Evolutionary conservation across 2,888 invertebrate species (phyloP), one percentile per base, ranked within the genome.

Genomic region (Actias luna): DNA sequence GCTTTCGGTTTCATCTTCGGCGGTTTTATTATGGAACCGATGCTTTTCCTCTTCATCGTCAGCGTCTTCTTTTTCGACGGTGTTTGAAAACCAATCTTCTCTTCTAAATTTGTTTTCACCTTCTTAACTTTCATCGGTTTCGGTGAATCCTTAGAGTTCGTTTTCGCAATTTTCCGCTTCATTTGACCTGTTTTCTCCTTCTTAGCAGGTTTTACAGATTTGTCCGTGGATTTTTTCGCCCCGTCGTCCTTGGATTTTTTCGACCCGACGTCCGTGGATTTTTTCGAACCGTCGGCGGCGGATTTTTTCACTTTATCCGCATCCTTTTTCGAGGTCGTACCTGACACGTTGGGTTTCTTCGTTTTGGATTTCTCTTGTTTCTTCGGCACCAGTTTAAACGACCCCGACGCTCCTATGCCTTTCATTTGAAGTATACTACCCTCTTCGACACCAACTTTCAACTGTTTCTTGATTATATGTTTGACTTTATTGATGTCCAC

Each of bases 1-100:
- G 36, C 60, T 57, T 78, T 84, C 0, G 91, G 91, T 27, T 84
- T 89, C 91, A 92, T 91, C 79, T 86, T 89, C 0, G 91, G 91
- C 14, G 85, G 78, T 74, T 89, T 91, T 36, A 88, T 87, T 0
- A 91, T 88, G 0, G 87, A 84, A 0, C 89, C 89, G 0, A 88
- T 82, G 25, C 90, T 91, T 69, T 86, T 91, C 27, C 91, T 73
- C 64, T 83, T 89, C 72, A 81, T 79, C 71, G 87, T 79, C 52
- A 70, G 69, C 0, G 69, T 66, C 5, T 72, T 74, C 66, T 85
- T 89, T 69, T 88, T 85, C 33, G 75, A 55, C n/a, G 87, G 83
- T 64, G 85, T 80, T 61, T 78, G 77, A 10, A 39, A n/a, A 39
- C 57, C 57, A 31, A 31, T 60, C 33, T 60, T 60, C 14, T 60